Percentiles rank a stretch among this genome's conserved stretches.
Evolutionary conservation across 2,888 invertebrate genomes (phyloP).

Genomic region (Lasiommata megera): DNA sequence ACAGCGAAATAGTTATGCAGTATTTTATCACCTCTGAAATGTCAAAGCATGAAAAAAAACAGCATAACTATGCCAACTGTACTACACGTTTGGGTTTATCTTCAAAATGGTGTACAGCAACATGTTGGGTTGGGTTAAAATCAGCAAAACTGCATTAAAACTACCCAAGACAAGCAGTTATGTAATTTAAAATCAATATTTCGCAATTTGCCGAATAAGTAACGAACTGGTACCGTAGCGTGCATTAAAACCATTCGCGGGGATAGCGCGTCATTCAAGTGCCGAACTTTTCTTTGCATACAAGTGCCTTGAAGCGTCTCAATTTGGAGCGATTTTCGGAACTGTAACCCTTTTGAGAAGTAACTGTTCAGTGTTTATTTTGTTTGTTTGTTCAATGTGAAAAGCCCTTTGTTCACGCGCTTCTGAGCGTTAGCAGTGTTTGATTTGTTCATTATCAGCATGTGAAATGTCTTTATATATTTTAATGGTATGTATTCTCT

Average conservation of each 20-base stretch:
- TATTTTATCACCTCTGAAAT: no score
- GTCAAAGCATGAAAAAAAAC: no score
- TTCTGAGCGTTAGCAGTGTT: not conserved
- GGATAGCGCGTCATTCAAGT: constrained; percentile 1
- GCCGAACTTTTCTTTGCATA: not conserved
- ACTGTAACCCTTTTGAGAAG: no score
- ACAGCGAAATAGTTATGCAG: no score
- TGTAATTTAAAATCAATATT: constrained; percentile 10
- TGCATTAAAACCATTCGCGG: not conserved
- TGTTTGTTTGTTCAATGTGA: not conserved
- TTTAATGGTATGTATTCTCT: not conserved
- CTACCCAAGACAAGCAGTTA: not conserved
- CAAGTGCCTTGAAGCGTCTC: not conserved
- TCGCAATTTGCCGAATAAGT: constrained; percentile 10
- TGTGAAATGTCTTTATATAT: constrained; percentile 5
- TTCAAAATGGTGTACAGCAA: no score
- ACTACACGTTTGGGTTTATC: no score
- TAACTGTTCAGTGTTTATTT: not conserved
- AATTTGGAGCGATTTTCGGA: constrained; percentile 4
- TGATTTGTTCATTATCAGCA: constrained; percentile 1
- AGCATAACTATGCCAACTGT: no score
- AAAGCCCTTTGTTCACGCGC: constrained; percentile 1
- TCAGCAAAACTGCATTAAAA: not conserved
- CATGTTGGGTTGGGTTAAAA: no score
- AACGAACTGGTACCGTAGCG: not conserved